Evolutionary conservation across 2,797 vertebrate species (phyloP).

Genomic region (Neoniphon sammara): DNA sequence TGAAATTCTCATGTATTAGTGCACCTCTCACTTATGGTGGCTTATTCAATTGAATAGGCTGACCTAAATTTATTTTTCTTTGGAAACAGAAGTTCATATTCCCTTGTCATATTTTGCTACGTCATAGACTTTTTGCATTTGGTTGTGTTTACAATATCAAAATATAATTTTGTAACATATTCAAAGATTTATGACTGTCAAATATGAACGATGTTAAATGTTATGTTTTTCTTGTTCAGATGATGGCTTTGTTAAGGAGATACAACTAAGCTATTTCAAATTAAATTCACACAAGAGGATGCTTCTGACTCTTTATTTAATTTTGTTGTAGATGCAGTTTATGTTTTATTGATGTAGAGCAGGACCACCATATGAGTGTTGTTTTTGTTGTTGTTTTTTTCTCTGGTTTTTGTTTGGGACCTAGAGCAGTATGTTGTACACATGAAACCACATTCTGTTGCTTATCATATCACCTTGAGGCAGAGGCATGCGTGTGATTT

Average conservation of each 20-base stretch:
- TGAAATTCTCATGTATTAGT: slow-evolving; percentile 38
- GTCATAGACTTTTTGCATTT: slow-evolving; percentile 58
- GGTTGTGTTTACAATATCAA: slow-evolving; percentile 77
- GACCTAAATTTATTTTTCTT: slow-evolving; percentile 39
- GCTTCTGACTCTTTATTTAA: slow-evolving; percentile 40
- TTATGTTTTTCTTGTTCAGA: slow-evolving; percentile 78
- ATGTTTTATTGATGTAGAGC: too few species aligned
- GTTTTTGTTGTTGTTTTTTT: too few species aligned
- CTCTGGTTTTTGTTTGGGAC: too few species aligned
- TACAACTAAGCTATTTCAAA: slow-evolving; percentile 51
- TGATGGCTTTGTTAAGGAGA: slow-evolving; percentile 76
- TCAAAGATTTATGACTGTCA: slow-evolving; percentile 71
- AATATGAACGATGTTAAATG: slow-evolving; percentile 79
- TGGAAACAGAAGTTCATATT: slow-evolving; percentile 40
- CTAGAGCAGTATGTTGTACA: too few species aligned
- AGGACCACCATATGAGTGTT: too few species aligned
- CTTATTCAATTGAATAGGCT: slow-evolving; percentile 24
- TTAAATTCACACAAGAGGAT: slow-evolving; percentile 75
- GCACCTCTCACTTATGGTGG: slow-evolving; percentile 22
- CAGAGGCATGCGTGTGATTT: too few species aligned
- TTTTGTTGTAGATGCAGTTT: neutral
- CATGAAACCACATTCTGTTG: too few species aligned
- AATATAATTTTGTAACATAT: slow-evolving; percentile 79
- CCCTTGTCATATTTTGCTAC: slow-evolving; percentile 50
- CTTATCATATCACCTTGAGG: too few species aligned